phyloP scores from a whole-genome alignment of 2,888 invertebrate species.

The Trilocha varians region DNA sequence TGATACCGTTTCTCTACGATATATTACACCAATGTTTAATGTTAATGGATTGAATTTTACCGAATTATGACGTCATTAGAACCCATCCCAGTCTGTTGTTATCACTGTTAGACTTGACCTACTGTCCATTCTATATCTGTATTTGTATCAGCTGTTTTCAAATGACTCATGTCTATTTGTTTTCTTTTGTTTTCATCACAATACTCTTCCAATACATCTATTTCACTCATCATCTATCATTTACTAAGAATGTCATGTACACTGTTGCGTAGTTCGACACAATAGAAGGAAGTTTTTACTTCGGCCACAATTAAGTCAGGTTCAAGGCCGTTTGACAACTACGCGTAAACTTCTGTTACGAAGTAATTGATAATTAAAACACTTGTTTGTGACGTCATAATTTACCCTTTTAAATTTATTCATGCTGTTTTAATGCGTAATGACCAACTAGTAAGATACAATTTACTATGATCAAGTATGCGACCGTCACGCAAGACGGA shows the following conservation, averaged over 20 bases:
- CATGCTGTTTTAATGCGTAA: neutral
- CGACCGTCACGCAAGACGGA: slow-evolving; percentile 45
- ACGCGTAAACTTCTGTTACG: neutral
- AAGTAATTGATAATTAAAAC: neutral
- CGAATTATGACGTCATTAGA: neutral
- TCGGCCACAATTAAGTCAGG: neutral
- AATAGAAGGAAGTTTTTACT: neutral
- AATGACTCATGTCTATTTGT: too few species aligned
- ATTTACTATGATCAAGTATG: neutral
- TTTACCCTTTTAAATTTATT: neutral
- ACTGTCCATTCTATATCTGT: too few species aligned
- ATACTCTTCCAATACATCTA: too few species aligned
- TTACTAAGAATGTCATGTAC: too few species aligned
- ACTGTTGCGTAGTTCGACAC: too few species aligned
- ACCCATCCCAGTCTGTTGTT: neutral
- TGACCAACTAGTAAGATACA: neutral
- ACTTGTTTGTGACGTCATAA: neutral
- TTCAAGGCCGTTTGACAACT: neutral
- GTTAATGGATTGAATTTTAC: neutral
- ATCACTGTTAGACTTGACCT: neutral
- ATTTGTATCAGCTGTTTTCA: too few species aligned
- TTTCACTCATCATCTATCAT: too few species aligned
- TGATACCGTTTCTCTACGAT: slow-evolving; percentile 12
- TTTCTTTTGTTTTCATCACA: too few species aligned
- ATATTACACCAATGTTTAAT: neutral